Percentiles rank a stretch among this genome's conserved stretches.
Evolutionary conservation across 2,797 vertebrate genomes (phyloP).

Genomic region (Tauraco hartlaubi): DNA sequence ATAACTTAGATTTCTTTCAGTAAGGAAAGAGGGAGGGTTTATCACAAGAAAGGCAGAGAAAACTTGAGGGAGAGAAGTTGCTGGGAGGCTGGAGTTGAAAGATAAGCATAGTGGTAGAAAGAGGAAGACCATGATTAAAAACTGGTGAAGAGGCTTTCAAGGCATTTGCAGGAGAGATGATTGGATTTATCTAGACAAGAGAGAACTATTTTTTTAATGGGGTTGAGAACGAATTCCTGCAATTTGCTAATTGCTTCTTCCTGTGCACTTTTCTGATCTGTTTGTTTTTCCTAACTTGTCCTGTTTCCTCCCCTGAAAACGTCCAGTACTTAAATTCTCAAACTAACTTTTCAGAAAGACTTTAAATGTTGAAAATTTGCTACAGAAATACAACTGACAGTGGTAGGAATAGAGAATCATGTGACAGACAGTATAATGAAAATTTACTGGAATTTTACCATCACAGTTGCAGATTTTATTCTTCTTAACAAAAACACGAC

Average conservation of each 20-base stretch:
- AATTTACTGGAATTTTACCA: background rate
- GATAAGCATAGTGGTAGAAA: background rate
- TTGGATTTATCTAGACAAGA: background rate
- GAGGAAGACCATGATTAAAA: background rate
- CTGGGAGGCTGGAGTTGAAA: background rate
- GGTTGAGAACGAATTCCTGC: background rate
- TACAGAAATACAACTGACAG: background rate
- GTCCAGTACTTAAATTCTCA: background rate
- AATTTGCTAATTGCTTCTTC: background rate
- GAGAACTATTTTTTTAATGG: background rate
- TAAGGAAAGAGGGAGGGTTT: background rate
- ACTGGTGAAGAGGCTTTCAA: background rate
- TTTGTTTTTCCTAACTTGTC: background rate
- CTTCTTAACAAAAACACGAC: background rate
- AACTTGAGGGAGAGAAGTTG: background rate
- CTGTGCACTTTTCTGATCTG: background rate
- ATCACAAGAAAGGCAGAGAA: background rate
- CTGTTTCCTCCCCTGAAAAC: background rate
- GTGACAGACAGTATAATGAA: background rate
- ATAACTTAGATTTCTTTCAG: fast-evolving
- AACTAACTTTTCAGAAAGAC: background rate
- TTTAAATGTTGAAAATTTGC: background rate
- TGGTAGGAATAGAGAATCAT: background rate
- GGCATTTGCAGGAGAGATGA: background rate
- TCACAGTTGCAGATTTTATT: background rate